These are phyloP conservation scores for Reticulitermes speratus DNA, from an alignment of 1,140 invertebrate species.

Conservation along the genomic window DNA sequence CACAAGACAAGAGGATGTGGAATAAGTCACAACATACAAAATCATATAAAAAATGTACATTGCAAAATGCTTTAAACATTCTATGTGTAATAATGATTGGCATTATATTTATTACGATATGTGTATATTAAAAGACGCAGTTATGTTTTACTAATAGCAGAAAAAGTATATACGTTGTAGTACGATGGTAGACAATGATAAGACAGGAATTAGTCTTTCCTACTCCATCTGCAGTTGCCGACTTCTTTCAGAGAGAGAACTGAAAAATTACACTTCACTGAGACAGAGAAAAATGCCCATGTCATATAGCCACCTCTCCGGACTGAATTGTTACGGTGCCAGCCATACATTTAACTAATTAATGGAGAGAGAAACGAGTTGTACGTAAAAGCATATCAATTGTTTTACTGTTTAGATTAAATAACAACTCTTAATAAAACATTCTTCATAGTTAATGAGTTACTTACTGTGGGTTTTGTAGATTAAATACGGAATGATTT, in stretches of 20 bases:
- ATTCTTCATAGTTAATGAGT: too few relatives aligned
- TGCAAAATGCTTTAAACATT: too few relatives aligned
- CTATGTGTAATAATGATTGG: too few relatives aligned
- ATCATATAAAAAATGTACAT: too few relatives aligned
- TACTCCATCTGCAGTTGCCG: background rate
- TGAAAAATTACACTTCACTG: background rate
- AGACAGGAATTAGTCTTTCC: background rate
- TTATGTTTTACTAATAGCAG: background rate
- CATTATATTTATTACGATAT: too few relatives aligned
- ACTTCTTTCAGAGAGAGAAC: background rate
- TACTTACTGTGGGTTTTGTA: too few relatives aligned
- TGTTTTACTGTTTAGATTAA: background rate
- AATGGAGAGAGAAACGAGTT: background rate
- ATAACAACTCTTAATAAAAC: background rate
- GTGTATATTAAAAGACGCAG: background rate
- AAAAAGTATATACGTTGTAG: background rate
- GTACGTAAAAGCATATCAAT: background rate
- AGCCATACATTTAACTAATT: background rate
- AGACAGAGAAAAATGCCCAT: background rate
- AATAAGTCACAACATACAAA: too few relatives aligned
- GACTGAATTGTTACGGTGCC: background rate
- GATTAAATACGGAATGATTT: too few relatives aligned
- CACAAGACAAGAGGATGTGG: too few relatives aligned
- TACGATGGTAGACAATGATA: background rate
- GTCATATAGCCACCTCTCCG: background rate